Base-by-base conservation (phyloP, 2,113 vertebrate genomes). In the Bagarius yarrelli region DNA sequence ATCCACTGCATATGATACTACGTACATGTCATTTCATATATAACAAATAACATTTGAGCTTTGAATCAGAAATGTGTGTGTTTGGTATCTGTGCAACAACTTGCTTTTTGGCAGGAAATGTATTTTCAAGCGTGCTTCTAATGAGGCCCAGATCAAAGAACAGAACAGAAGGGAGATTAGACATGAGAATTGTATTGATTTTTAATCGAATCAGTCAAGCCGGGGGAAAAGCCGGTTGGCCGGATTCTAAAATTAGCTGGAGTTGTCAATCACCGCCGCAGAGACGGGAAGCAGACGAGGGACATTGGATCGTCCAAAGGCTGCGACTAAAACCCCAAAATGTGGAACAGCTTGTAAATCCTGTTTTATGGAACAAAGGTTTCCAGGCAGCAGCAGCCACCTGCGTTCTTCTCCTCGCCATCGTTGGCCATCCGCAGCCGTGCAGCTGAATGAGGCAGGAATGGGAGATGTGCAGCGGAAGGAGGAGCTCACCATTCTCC, bases 131-230 rank as follows among this genome's bases (percentile, higher is more conserved):
- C 47, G 32, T 76, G 77, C 78, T 61, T 85, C 83, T 87, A 88
- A 88, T 86, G 86, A 88, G 83, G 23, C 77, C 25, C 63, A 83
- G 81, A 86, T 88, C 80, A 87, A 87, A 88, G 87, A 63, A 53
- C 55, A 81, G 79, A 76, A 74, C 71, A 72, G 78, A 80, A 83
- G 82, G 84, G 74, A 81, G 87, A 87, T 87, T 87, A 87, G 82
- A 87, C 84, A 86, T 85, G 85, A 88, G 85, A 84, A 81, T 85
- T 84, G 75, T 88, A 87, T 88, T 79, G 86, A 87, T 86, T 88
- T 88, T 86, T 86, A 87, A 87, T 87, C 86, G 88, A 87, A 86
- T 86, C 56, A 57, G 74, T 77, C 76, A 74, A 86, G 85, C 70
- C 78, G 69, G 52, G 52, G 63, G 61, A 81, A 47, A 76, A 74